Conservation (phyloP, 2,113 vertebrate species). For the Columba janthina region DNA sequence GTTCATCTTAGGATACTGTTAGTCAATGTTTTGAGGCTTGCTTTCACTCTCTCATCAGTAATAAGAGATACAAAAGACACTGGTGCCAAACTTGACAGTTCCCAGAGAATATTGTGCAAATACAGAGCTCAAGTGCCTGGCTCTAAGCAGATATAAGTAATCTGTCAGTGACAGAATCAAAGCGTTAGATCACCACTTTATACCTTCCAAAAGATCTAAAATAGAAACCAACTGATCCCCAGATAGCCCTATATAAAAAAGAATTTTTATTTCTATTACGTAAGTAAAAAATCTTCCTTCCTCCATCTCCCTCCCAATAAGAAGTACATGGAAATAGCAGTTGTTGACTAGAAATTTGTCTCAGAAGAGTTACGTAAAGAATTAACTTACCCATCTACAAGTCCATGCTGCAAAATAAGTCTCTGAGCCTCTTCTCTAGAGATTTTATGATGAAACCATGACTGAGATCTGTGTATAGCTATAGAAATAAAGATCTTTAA, state of each 20-base stretch:
- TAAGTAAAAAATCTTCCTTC: not conserved
- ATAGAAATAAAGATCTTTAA: conserved; percentile 19
- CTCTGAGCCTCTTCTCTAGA: conserved; percentile 93
- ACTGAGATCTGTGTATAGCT: conserved; percentile 91
- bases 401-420: conserved; percentile 92
- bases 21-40: not conserved
- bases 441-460: conserved; percentile 96
- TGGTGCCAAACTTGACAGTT: not conserved
- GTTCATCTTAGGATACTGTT: not conserved
- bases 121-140: not conserved
- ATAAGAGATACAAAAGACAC: not conserved
- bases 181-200: conserved; percentile 28
- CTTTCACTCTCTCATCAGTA: conserved; percentile 4
- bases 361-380: not conserved
- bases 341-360: not conserved
- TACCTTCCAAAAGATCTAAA: conserved; percentile 30
- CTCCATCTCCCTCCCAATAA: not conserved
- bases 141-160: not conserved
- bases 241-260: not conserved
- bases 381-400: conserved; percentile 88
- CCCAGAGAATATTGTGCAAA: conserved; percentile 23
- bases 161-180: not conserved
- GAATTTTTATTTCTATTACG: not conserved
- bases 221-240: conserved; percentile 10
- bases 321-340: not conserved